These are phyloP conservation scores for Sturmia bella DNA, from an alignment of 2,888 invertebrate genomes.

Conservation along the genomic window DNA sequence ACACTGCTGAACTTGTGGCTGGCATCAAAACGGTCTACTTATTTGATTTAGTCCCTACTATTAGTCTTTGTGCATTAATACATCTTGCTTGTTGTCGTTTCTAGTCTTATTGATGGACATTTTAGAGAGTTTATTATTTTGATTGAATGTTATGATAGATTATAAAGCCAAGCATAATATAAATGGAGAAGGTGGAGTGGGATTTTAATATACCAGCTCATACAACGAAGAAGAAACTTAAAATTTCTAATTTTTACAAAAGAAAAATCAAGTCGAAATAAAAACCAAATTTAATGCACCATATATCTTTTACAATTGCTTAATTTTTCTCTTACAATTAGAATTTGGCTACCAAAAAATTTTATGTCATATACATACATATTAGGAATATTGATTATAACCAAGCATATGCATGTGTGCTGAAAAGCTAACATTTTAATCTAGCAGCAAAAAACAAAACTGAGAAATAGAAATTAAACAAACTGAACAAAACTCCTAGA, in stretches of 20 bases:
- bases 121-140: slow-evolving; percentile 59
- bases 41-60: slow-evolving; percentile 29
- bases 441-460: slow-evolving; percentile 7
- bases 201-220: neutral
- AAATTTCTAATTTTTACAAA: too few species aligned
- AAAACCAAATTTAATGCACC: too few species aligned
- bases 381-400: neutral
- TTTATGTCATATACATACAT: neutral
- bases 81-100: slow-evolving; percentile 42
- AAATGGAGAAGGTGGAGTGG: neutral
- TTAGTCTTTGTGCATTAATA: slow-evolving; percentile 43
- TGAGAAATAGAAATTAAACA: neutral
- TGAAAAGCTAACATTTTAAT: slow-evolving; percentile 35
- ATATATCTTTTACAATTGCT: too few species aligned
- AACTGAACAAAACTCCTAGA: slow-evolving; percentile 40
- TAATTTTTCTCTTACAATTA: too few species aligned
- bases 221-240: neutral
- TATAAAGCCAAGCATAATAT: slow-evolving; percentile 23
- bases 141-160: slow-evolving; percentile 49
- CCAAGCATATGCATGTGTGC: neutral
- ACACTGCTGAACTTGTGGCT: neutral
- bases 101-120: slow-evolving; percentile 57
- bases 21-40: neutral
- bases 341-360: neutral
- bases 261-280: too few species aligned